Evolutionary conservation across 2,797 vertebrate genomes (phyloP), one percentile per base, ranked within the genome.

Genomic region (Rachycentron canadum): DNA sequence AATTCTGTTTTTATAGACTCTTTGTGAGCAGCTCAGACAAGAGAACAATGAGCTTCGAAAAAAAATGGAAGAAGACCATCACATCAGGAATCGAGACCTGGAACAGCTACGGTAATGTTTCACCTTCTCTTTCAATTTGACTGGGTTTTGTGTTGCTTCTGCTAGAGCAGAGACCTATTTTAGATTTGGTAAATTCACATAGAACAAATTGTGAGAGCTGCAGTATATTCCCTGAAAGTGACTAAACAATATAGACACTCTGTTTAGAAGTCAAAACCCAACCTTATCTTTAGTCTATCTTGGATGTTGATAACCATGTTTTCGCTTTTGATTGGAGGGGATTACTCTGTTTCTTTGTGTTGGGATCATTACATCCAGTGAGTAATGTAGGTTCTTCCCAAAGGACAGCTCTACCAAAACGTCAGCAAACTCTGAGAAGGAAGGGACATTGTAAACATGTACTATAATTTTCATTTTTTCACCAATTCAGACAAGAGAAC

Each of bases 11-110:
- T 63, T 47, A 1, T 59, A 99, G 98, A 98, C 97, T 0, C 94
- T 99, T 38, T 99, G 98, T 75, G 98, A 99, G 89, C 98, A 99
- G 5, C 95, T 99, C 71, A 96, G 98, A 77, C 97, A 96, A 73
- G 98, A 99, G 87, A 99, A 99, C 78, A 97, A 96, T 78, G 97
- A 97, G 81, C 95, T 99, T 66, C 91, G 97, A 83, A 96, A 96
- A 88, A 99, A 99, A 93, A 95, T 99, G 95, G 98, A 99, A 87
- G 95, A 95, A 45, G 97, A 99, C 89, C 95, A 99, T 91, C 97
- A 98, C 87, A 96, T 98, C 90, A 96, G 97, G 80, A 97, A 97
- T 85, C 96, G 96, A 89, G 95, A 97, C 21, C 91, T 98, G 58
- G 97, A 99, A 86, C 97, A 96, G 78, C 95, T 99, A 47, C 96